These are phyloP conservation scores for Aeoliscus strigatus DNA, from an alignment of 2,797 vertebrate species.

Conservation along the genomic window DNA sequence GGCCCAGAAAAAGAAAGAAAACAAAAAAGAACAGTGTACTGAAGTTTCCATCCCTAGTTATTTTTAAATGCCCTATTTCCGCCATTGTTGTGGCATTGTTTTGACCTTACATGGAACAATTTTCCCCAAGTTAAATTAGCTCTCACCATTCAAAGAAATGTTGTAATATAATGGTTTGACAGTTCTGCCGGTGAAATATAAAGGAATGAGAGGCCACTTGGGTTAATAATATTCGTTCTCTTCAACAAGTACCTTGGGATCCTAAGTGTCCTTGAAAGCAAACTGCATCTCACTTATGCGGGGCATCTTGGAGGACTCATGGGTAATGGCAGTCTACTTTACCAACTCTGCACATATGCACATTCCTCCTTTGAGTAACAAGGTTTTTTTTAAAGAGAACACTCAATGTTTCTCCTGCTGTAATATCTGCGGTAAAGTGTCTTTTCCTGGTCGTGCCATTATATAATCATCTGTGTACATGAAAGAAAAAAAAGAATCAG, in stretches of 20 bases:
- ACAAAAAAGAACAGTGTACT: conserved; percentile 73
- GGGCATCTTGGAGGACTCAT: conserved; percentile 63
- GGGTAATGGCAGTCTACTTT: conserved; percentile 62
- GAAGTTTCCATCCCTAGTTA: conserved; percentile 78
- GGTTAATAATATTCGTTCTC: conserved; percentile 86
- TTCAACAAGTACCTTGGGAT: conserved; percentile 85
- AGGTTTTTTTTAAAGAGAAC: conserved; percentile 5
- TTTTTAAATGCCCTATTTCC: conserved; percentile 84
- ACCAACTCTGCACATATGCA: conserved; percentile 26
- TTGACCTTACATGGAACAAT: conserved; percentile 80
- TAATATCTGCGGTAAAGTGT: conserved; percentile 34
- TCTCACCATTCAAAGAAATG: conserved; percentile 76
- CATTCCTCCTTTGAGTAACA: conserved; percentile 24
- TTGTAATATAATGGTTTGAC: conserved; percentile 76
- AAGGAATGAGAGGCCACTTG: conserved; percentile 76
- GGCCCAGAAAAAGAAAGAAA: conserved; percentile 79
- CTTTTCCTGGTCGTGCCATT: conserved; percentile 42
- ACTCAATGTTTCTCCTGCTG: conserved; percentile 19
- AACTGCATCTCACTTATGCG: conserved; percentile 69
- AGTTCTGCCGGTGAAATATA: conserved; percentile 71
- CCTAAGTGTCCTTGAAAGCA: conserved; percentile 78
- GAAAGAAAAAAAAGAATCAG: conserved; percentile 54
- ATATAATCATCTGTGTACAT: conserved; percentile 60
- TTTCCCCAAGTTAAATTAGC: conserved; percentile 83
- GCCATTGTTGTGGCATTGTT: conserved; percentile 82